Conservation (phyloP, 2,113 vertebrate genomes). For the Nothoprocta pentlandii region DNA sequence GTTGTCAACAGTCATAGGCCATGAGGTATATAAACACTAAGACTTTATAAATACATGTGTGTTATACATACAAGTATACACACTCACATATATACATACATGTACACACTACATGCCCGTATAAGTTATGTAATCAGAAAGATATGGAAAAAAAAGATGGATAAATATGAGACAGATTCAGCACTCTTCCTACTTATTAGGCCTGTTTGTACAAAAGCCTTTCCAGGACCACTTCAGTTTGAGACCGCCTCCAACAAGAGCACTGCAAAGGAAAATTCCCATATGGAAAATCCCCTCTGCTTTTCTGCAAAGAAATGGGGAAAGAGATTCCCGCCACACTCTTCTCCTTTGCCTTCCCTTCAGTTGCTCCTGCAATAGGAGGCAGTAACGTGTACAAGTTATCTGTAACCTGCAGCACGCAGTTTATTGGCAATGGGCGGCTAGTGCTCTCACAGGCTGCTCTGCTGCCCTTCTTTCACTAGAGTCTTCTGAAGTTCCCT, state of each 20-base stretch:
- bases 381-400: background rate
- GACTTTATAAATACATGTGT: background rate
- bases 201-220: background rate
- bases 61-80: too few species aligned
- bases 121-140: background rate
- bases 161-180: background rate
- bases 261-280: background rate
- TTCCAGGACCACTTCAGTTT: background rate
- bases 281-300: background rate
- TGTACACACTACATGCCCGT: background rate
- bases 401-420: background rate
- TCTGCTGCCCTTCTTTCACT: background rate
- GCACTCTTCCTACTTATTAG: background rate
- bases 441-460: background rate
- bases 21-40: background rate
- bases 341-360: background rate
- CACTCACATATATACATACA: too few species aligned
- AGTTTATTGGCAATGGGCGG: background rate
- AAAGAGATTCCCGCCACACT: background rate
- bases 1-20: background rate
- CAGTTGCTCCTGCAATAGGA: background rate
- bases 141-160: background rate
- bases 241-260: background rate
- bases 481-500: background rate
- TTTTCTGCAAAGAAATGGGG: background rate